Evolutionary conservation across 2,888 invertebrate species (phyloP).

Genomic region (Melanchra persicariae): DNA sequence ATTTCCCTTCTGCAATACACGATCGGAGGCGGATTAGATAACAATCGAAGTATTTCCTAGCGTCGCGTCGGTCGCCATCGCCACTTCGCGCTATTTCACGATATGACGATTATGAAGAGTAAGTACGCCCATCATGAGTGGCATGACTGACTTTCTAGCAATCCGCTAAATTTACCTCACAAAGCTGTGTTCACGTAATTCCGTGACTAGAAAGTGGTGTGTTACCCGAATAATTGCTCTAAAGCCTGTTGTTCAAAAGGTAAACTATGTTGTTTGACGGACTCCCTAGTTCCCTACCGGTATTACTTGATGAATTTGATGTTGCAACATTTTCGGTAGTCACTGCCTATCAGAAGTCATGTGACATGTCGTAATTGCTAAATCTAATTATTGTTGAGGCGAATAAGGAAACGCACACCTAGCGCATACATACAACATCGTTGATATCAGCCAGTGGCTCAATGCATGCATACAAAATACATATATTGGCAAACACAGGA

Average conservation of each 20-base stretch:
- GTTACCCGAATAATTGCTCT: conserved; percentile 76
- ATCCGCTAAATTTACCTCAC: conserved; percentile 78
- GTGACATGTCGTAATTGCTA: conserved; percentile 48
- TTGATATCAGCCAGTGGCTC: conserved; percentile 41
- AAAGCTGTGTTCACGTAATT: conserved; percentile 81
- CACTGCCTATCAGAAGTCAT: conserved; percentile 33
- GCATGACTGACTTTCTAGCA: conserved; percentile 78
- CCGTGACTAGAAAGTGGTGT: conserved; percentile 82
- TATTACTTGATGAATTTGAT: conserved; percentile 32
- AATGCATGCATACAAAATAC: conserved; percentile 59
- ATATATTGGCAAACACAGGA: conserved; percentile 37
- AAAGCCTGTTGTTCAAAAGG: conserved; percentile 69
- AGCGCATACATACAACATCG: conserved; percentile 32
- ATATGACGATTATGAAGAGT: conserved; percentile 76
- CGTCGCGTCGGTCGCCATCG: conserved; percentile 65
- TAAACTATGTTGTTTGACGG: conserved; percentile 64
- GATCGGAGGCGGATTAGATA: conserved; percentile 77
- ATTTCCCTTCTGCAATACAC: conserved; percentile 75
- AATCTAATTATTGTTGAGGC: conserved; percentile 32
- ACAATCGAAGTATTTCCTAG: conserved; percentile 72
- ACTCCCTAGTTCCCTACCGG: conserved; percentile 46
- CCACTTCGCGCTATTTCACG: conserved; percentile 78
- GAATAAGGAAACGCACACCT: conserved; percentile 42
- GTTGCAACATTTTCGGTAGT: conserved; percentile 28
- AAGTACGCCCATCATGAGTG: conserved; percentile 70